Conservation (phyloP, 2,888 invertebrate genomes). For the Dusona sp. region DNA sequence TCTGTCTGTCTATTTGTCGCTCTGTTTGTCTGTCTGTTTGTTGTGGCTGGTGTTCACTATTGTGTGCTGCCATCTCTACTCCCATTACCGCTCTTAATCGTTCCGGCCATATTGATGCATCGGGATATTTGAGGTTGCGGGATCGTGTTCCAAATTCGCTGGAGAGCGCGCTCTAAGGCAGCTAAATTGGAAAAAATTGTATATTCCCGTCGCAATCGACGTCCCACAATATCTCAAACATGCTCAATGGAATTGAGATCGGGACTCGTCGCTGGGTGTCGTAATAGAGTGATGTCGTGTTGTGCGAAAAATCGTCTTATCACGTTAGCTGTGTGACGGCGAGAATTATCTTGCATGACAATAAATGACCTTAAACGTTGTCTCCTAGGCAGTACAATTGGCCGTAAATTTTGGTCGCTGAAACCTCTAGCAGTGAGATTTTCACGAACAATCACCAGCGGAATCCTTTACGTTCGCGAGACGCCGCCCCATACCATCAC, state of each 20-base stretch:
- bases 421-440: slow-evolving; percentile 57
- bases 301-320: slow-evolving; percentile 50
- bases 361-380: slow-evolving; percentile 43
- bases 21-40: too few relatives aligned
- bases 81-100: slow-evolving; percentile 7
- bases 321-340: slow-evolving; percentile 51
- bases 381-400: slow-evolving; percentile 26
- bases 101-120: background rate
- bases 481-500: slow-evolving; percentile 17
- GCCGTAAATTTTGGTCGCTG: slow-evolving; percentile 36
- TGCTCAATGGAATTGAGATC: slow-evolving; percentile 47
- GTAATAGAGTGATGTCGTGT: slow-evolving; percentile 33
- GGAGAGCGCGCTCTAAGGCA: slow-evolving; percentile 29
- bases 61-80: slow-evolving; percentile 1
- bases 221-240: background rate
- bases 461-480: slow-evolving; percentile 33
- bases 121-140: background rate
- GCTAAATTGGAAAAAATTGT: slow-evolving; percentile 25
- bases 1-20: too few relatives aligned
- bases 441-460: slow-evolving; percentile 52
- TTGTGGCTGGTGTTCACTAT: background rate
- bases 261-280: slow-evolving; percentile 48
- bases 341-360: slow-evolving; percentile 67
- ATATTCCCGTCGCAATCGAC: slow-evolving; percentile 47
- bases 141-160: background rate